A percentile compares a stretch with the other conserved stretches of the same genome.
phyloP scores from a whole-genome alignment of 2,113 vertebrate genomes.

The Aspidoscelis tigris region DNA sequence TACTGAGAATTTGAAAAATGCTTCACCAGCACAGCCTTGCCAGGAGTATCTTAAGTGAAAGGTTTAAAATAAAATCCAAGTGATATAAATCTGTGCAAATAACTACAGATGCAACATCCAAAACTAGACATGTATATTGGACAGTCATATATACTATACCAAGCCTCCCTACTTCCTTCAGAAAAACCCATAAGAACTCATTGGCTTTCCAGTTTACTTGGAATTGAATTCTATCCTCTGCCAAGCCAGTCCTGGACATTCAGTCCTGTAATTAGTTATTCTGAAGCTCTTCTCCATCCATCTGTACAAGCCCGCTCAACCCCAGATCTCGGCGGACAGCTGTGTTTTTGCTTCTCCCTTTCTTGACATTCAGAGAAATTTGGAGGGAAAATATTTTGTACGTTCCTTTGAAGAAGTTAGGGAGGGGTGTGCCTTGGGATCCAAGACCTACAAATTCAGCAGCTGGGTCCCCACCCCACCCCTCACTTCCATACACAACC shows the following conservation, averaged over 20 bases:
- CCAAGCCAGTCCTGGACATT: background rate
- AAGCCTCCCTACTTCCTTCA: no score
- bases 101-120: background rate
- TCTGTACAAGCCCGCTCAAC: background rate
- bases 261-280: background rate
- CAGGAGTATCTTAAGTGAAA: constrained; percentile 8
- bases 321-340: background rate
- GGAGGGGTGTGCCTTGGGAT: background rate
- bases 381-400: background rate
- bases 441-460: background rate
- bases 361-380: background rate
- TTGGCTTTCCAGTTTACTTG: no score
- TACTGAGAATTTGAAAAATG: background rate
- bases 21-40: constrained; percentile 8
- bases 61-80: constrained; percentile 11
- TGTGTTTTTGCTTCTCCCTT: background rate
- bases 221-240: background rate
- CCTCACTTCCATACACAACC: no score
- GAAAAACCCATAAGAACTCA: background rate
- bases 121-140: background rate
- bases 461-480: background rate
- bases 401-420: background rate
- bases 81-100: rapidly evolving
- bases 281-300: background rate
- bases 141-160: background rate